Evolutionary conservation across 2,113 vertebrate genomes (phyloP).

Genomic region (Ameiurus melas): DNA sequence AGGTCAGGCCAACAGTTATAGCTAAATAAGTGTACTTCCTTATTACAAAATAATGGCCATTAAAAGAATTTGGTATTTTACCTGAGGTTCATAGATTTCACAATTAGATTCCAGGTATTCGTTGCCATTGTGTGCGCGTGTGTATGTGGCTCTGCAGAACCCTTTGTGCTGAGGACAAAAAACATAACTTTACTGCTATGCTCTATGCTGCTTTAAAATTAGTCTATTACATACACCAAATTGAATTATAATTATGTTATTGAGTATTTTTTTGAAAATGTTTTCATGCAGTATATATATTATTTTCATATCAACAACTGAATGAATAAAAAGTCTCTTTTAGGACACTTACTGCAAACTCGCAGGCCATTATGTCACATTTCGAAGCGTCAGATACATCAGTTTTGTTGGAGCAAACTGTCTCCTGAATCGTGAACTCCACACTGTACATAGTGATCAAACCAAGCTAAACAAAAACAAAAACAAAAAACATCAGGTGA

Average conservation of each 20-base stretch:
- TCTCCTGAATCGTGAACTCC: conserved; percentile 77
- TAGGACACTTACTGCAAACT: conserved; percentile 71
- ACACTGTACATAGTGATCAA: conserved; percentile 48
- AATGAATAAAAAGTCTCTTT: not conserved
- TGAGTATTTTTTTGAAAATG: not conserved
- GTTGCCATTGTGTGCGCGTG: rapidly evolving
- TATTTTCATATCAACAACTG: not conserved
- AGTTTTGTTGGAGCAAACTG: conserved; percentile 58
- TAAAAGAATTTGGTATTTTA: conserved; percentile 39
- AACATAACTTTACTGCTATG: not conserved
- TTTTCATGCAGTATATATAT: not conserved
- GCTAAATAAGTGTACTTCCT: not conserved
- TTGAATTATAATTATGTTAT: not conserved
- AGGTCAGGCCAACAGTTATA: not conserved
- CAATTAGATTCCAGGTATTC: conserved; percentile 36
- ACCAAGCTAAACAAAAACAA: conserved; percentile 56
- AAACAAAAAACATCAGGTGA: not conserved
- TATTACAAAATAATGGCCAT: not conserved
- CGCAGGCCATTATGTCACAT: conserved; percentile 68
- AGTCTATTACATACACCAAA: not conserved
- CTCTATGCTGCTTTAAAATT: not conserved
- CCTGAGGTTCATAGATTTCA: conserved; percentile 74
- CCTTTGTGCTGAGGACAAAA: conserved; percentile 71
- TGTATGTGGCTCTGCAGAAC: conserved; percentile 62
- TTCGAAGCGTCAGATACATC: conserved; percentile 25